Percentiles rank a stretch among this genome's conserved stretches.
phyloP scores from a whole-genome alignment of 2,888 invertebrate genomes.

The Ferrisia virgata region DNA sequence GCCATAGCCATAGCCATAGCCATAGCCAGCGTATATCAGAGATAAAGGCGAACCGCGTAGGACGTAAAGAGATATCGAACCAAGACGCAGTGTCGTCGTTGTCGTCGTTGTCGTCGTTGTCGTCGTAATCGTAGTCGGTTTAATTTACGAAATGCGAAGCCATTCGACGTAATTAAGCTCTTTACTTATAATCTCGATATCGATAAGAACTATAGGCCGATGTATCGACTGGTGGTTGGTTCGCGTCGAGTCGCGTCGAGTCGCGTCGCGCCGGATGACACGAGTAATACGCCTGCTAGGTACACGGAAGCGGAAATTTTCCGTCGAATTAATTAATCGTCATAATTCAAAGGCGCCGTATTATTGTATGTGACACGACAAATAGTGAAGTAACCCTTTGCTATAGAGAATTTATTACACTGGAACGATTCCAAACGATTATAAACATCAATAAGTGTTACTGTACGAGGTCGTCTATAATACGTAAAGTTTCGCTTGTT shows the following conservation, averaged over 20 bases:
- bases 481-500: not conserved
- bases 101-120: too few species aligned
- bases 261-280: not conserved
- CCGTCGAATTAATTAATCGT: constrained; percentile 15
- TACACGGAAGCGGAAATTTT: not conserved
- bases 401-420: not conserved
- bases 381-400: not conserved
- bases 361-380: constrained; percentile 15
- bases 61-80: not conserved
- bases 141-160: not conserved
- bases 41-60: too few species aligned
- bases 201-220: not conserved
- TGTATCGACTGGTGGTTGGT: not conserved
- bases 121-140: too few species aligned
- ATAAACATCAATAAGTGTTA: constrained; percentile 31
- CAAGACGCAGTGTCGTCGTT: not conserved
- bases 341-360: constrained; percentile 27
- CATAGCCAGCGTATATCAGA: too few species aligned
- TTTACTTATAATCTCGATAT: not conserved
- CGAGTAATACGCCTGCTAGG: not conserved
- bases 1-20: too few species aligned
- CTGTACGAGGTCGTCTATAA: not conserved
- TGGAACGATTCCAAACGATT: constrained; percentile 31
- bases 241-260: not conserved
- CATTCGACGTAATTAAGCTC: not conserved